phyloP scores from a whole-genome alignment of 2,797 vertebrate genomes.

The Neopelma chrysocephalum region DNA sequence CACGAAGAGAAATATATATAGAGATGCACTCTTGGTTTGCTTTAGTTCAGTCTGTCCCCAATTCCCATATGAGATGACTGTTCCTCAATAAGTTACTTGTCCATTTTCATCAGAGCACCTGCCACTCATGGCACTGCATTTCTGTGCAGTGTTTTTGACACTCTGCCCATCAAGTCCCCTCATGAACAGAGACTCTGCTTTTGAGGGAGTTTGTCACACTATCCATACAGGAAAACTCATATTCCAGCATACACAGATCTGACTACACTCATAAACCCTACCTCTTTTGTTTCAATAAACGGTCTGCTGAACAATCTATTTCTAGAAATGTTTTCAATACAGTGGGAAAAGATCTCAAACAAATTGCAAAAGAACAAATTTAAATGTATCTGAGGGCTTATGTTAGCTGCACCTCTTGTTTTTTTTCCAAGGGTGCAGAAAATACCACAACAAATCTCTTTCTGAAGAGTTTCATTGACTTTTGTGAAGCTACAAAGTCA shows the following conservation, averaged over 20 bases:
- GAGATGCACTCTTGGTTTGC: neutral
- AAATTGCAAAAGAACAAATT: neutral
- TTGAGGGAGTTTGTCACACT: neutral
- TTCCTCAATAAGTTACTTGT: neutral
- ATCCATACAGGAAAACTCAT: neutral
- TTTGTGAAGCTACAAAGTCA: neutral
- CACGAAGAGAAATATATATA: neutral
- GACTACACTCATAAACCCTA: neutral
- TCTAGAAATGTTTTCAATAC: neutral
- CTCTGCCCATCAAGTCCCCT: neutral
- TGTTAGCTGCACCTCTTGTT: neutral
- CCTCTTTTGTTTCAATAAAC: neutral
- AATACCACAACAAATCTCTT: neutral
- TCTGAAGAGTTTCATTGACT: neutral
- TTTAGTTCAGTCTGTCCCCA: neutral
- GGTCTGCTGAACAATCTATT: neutral
- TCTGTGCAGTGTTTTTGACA: neutral
- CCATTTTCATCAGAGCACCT: neutral
- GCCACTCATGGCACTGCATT: neutral
- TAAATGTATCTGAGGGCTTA: neutral
- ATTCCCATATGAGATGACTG: neutral
- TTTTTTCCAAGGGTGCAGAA: neutral
- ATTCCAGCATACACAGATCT: neutral
- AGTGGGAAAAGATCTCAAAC: neutral
- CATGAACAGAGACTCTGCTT: neutral